Conservation (phyloP, 2,888 invertebrate species). For the Cataglyphis altisquamis region DNA sequence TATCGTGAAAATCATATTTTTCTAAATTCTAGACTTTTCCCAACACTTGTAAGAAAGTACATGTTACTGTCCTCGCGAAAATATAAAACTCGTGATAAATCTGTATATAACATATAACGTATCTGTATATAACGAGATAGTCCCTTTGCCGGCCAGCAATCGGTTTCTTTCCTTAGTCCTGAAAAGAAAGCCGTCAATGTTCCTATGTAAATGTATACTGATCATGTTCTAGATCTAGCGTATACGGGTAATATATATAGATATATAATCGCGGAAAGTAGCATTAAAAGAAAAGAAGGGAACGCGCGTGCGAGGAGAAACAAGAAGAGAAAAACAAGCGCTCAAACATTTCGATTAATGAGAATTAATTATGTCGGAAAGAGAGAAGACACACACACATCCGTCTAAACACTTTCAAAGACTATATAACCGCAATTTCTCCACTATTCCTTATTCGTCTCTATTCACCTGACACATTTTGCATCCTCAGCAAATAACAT, state of each 20-base stretch:
- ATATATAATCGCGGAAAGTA: constrained; percentile 51
- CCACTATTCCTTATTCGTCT: constrained; percentile 54
- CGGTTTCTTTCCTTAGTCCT: constrained; percentile 49
- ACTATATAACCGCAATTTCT: constrained; percentile 12
- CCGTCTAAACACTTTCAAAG: neutral
- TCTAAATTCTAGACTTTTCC: neutral
- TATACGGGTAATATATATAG: constrained; percentile 51
- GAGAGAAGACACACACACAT: constrained; percentile 18
- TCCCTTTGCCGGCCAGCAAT: constrained; percentile 33
- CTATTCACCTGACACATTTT: constrained; percentile 65
- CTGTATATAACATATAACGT: neutral
- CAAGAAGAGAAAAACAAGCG: constrained; percentile 16
- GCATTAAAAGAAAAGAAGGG: constrained; percentile 35
- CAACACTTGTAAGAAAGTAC: neutral
- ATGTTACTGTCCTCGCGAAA: neutral
- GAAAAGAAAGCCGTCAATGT: constrained; percentile 68
- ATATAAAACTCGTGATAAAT: neutral
- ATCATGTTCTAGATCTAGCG: constrained; percentile 54
- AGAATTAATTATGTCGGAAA: constrained; percentile 39
- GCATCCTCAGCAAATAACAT: constrained; percentile 70
- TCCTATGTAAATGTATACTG: constrained; percentile 72
- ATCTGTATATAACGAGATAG: constrained; percentile 2
- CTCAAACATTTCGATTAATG: constrained; percentile 42
- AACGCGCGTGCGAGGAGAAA: constrained; percentile 25
- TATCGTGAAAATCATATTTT: constrained; percentile 1